Evolutionary conservation across 2,888 invertebrate genomes (phyloP).

Genomic region (Dinocampus coccinellae): DNA sequence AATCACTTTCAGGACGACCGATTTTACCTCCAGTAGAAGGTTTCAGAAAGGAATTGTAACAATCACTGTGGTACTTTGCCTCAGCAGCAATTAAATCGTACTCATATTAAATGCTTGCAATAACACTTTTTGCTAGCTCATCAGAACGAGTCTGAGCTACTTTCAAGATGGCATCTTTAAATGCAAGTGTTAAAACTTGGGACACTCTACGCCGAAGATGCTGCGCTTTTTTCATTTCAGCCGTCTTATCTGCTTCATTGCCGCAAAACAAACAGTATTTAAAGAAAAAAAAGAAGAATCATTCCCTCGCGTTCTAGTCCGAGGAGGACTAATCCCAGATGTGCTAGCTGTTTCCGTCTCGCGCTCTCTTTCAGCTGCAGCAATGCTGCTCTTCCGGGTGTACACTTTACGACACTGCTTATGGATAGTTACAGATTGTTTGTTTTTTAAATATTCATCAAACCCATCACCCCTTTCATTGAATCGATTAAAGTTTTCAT

Average conservation of each 20-base stretch:
- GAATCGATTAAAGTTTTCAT: constrained; percentile 2
- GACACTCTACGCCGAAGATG: too few relatives aligned
- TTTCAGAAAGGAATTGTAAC: too few relatives aligned
- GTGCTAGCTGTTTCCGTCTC: constrained; percentile 19
- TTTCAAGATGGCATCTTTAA: too few relatives aligned
- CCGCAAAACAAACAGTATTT: constrained; percentile 2
- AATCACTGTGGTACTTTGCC: too few relatives aligned
- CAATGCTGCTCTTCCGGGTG: constrained; percentile 23
- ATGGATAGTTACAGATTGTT: constrained; percentile 30
- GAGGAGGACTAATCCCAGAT: constrained; percentile 21
- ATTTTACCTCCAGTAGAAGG: too few relatives aligned
- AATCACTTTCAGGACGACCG: too few relatives aligned
- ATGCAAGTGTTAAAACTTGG: too few relatives aligned
- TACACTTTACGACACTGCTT: constrained; percentile 26
- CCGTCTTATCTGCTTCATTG: neutral
- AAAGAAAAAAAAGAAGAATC: neutral
- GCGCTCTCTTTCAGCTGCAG: constrained; percentile 18
- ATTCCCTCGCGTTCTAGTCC: constrained; percentile 6
- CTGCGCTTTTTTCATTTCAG: too few relatives aligned
- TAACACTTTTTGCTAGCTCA: too few relatives aligned
- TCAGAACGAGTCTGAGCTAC: too few relatives aligned
- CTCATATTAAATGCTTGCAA: too few relatives aligned
- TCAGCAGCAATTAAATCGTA: too few relatives aligned
- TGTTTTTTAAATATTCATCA: constrained; percentile 19
- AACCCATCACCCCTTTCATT: constrained; percentile 31